These are phyloP conservation scores for Drosophila punjabiensis DNA, from an alignment of 1,140 invertebrate species.

Conservation along the genomic window DNA sequence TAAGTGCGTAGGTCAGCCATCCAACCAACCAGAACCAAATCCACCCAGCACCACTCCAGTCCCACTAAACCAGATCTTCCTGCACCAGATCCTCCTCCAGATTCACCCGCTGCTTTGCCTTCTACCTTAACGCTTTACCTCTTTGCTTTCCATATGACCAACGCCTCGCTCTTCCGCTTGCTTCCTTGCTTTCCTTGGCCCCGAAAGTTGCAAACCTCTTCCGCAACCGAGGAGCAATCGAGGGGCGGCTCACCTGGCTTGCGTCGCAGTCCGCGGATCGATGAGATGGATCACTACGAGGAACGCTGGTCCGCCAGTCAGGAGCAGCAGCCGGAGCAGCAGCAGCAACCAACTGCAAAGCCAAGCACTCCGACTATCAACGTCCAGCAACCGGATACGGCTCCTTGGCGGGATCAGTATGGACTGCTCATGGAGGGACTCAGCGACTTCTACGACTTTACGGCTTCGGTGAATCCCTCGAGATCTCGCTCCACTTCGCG, in stretches of 20 bases:
- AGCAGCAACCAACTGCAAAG: background rate
- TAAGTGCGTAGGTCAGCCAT: constrained; percentile 56
- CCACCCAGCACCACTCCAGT: background rate
- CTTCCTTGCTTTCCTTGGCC: constrained; percentile 21
- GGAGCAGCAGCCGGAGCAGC: constrained; percentile 23
- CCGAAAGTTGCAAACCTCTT: constrained; percentile 72
- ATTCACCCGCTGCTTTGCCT: constrained; percentile 1
- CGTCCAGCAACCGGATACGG: constrained; percentile 65
- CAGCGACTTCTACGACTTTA: constrained; percentile 84
- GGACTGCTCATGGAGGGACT: constrained; percentile 78
- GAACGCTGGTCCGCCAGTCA: constrained; percentile 69
- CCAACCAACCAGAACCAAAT: background rate
- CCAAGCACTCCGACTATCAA: constrained; percentile 45
- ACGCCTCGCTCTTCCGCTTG: constrained; percentile 18
- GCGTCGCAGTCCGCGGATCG: constrained; percentile 78
- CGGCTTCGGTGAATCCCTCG: constrained; percentile 75
- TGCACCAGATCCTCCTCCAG: background rate
- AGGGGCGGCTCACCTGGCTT: constrained; percentile 62
- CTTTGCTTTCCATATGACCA: constrained; percentile 62
- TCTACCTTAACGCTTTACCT: constrained; percentile 57
- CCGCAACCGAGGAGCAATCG: constrained; percentile 62
- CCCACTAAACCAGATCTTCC: background rate
- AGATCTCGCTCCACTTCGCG: constrained; percentile 70
- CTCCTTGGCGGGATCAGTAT: constrained; percentile 75
- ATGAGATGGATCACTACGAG: constrained; percentile 80